Base-by-base conservation (phyloP, 2,113 vertebrate species). In the Percopsis transmontana region DNA sequence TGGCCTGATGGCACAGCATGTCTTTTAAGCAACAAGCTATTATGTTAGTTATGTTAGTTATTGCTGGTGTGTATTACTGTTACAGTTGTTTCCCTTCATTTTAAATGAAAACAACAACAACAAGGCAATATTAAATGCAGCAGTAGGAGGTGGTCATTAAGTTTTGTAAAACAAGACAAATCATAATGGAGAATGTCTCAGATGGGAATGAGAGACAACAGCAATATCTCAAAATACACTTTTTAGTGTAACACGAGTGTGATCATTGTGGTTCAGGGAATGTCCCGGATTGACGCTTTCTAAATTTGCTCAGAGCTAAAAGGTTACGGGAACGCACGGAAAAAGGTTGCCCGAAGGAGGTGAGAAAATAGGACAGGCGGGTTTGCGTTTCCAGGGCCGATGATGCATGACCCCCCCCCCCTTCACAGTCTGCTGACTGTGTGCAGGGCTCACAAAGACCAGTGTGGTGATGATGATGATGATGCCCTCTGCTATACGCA, bases 351-450 rank as follows among this genome's bases (percentile, higher is more conserved):
- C 65, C 66, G 58, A 51, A 68, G 58, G 67, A 61, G 66, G 61
- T 15, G 54, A 68, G 61, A 19, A 12, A n/a, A 68, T 38, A 44
- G 67, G 63, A 52, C 48, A 74, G 64, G 60, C 59, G 16, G 71
- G 78, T 81, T 84, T 86, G 75, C 77, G 68, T 84, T 86, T 82
- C 74, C 73, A 60, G 78, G n/a, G 66, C 83, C 81, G 84, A 48
- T 80, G 80, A 87, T 80, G 80, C 79, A 56, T 87, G 86, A 87
- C 85, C 83, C 81, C 71, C 76, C 83, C 21, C 50, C 20, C 51
- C 9, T 82, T 88, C 78, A 86, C 86, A 89, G 67, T 64, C 75
- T 70, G 80, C 80, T 90, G 86, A 90, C 78, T 85, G 83, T 83
- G 86, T 85, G 81, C 85, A 24, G 45, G 67, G 80, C 70, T 72